Percentiles rank a stretch among this genome's conserved stretches.
Evolutionary conservation across 2,113 vertebrate genomes (phyloP).

Genomic region (Ovis aries): ARS-UI_Ramb_v3.0 NC_056058.1:32965501-32966000

Average conservation of each 20-base stretch:
- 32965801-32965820: slow-evolving; percentile 23
- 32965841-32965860: not conserved
- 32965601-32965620: not conserved
- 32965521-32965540: not conserved
- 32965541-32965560: not conserved
- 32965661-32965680: not conserved
- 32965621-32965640: not conserved
- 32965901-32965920: not conserved
- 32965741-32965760: not conserved
- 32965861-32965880: not conserved
- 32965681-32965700: not conserved
- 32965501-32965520: not conserved
- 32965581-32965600: not conserved
- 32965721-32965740: not conserved
- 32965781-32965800: not conserved
- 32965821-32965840: not conserved
- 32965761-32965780: not conserved
- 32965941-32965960: not conserved
- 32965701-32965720: not conserved
- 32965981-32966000: not conserved
- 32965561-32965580: not conserved
- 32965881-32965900: not conserved
- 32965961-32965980: not conserved
- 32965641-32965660: not conserved
- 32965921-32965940: not conserved